These are phyloP conservation scores for Nyctibius bracteatus DNA, from an alignment of 2,113 vertebrate genomes.

Conservation along the genomic window DNA sequence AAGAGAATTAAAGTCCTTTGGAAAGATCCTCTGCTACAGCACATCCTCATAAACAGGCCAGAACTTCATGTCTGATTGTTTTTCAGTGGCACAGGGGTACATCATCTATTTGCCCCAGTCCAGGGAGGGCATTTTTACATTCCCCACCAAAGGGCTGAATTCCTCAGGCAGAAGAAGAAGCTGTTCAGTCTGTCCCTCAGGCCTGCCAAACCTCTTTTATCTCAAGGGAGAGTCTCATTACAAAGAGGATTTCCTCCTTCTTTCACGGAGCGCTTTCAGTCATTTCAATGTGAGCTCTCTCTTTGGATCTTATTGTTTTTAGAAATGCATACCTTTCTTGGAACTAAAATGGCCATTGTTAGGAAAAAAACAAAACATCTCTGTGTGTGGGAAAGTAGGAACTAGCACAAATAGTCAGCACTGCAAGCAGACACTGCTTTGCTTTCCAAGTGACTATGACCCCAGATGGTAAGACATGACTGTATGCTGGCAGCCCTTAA, in stretches of 20 bases:
- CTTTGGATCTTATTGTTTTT: neutral
- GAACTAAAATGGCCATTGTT: neutral
- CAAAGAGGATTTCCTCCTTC: neutral
- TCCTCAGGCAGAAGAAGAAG: neutral
- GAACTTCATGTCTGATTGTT: neutral
- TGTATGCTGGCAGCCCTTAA: neutral
- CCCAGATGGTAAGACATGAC: neutral
- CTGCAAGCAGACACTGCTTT: neutral
- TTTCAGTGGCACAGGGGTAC: rapidly evolving
- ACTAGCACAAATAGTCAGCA: neutral
- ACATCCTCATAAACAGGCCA: neutral
- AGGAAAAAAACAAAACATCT: neutral
- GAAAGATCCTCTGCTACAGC: neutral
- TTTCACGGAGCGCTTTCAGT: neutral
- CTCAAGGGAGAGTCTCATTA: neutral
- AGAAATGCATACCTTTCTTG: neutral
- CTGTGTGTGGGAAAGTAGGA: neutral
- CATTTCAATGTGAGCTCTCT: neutral
- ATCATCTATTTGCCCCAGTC: neutral
- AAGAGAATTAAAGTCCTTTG: neutral
- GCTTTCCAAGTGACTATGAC: neutral
- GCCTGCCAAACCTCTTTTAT: neutral
- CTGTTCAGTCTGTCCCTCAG: neutral
- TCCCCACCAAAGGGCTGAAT: neutral
- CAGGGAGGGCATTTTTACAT: neutral